Evolutionary conservation across 2,113 vertebrate species (phyloP), one percentile per base, ranked within the genome.

Genomic region (Rhabdornis inornatus): DNA sequence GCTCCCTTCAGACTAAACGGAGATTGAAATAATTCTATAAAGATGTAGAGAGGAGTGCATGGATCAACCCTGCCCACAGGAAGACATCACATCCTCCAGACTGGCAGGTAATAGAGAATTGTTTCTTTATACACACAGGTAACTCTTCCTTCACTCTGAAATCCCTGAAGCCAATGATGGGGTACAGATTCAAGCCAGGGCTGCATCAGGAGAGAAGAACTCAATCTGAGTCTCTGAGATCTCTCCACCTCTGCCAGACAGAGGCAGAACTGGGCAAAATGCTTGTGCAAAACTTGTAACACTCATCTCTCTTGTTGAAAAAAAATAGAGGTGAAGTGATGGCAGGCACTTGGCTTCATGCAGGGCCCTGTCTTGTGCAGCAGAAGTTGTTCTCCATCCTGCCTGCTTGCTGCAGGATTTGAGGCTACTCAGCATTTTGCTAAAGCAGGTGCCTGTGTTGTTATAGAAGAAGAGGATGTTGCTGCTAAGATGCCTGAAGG

Each of bases 91-190:
- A 24, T 40, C 37, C 9, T 33, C 80, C 63, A 56, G 13, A 55
- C 14, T 39, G 56, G 27, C 15, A 81, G 49, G 37, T n/a, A 42
- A 47, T 15, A 45, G 27, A 65, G 35, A 70, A 70, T 55, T 39
- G 27, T 30, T 57, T 52, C 2, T 21, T 15, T 10, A 16, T 7
- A 18, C 10, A 27, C 70, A n/a, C 0, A 0, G 64, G 35, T 33
- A 45, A 22, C 28, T 76, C 28, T n/a, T 66, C 35, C 45, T 61
- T 61, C 30, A 12, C 15, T 39, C 63, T 50, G 33, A 35, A 60
- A 13, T 19, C 35, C 31, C 45, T 65, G 75, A 55, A 70, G 45
- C 47, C 64, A 23, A 52, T 33, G 37, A 31, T 10, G 4, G n/a
- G 42, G 9, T 31, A 11, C 15, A 68, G 40, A 63, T n/a, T 37